phyloP scores from a whole-genome alignment of 2,888 invertebrate genomes.

The Diarsia dahlii region DNA sequence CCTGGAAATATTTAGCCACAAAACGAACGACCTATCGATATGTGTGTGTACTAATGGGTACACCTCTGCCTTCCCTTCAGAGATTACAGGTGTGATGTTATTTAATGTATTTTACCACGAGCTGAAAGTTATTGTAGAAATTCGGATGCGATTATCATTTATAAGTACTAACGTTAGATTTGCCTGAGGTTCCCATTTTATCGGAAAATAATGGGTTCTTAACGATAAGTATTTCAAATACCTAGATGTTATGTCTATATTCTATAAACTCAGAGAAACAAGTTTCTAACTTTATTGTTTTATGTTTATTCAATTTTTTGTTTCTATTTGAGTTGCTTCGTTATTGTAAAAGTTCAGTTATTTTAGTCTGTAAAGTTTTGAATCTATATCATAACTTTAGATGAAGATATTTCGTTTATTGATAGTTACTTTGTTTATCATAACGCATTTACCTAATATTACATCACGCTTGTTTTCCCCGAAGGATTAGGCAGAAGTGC shows the following conservation, averaged over 20 bases:
- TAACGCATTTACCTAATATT: no score
- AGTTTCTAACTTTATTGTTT: not conserved
- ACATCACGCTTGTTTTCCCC: no score
- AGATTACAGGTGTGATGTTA: no score
- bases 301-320: not conserved
- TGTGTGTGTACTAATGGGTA: no score
- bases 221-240: not conserved
- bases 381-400: not conserved
- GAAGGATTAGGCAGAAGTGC: no score
- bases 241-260: not conserved
- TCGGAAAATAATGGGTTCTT: not conserved
- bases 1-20: no score
- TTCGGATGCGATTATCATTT: not conserved
- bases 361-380: conserved; percentile 11
- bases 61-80: no score
- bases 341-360: not conserved
- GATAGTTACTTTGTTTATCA: no score
- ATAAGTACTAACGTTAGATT: not conserved
- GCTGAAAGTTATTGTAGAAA: not conserved
- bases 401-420: no score
- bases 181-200: not conserved
- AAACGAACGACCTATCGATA: no score
- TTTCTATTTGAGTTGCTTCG: not conserved
- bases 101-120: not conserved
- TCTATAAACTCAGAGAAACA: not conserved